Conservation (phyloP, 2,888 invertebrate genomes). For the Pristionchus entomophagus region DNA sequence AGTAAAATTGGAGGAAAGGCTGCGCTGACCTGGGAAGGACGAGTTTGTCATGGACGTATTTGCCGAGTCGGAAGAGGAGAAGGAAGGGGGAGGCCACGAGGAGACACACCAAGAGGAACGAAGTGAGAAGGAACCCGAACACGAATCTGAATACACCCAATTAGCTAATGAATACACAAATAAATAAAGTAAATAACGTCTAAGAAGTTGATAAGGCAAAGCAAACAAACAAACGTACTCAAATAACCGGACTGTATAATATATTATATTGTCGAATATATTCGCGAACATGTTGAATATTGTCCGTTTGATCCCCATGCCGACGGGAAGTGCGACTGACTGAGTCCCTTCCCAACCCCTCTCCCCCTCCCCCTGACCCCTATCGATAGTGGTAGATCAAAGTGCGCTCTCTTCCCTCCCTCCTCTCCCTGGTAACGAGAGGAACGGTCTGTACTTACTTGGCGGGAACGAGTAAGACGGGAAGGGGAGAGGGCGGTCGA, state of each 20-base stretch:
- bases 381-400: background rate
- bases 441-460: no score
- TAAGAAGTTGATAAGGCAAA: no score
- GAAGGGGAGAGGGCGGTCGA: constrained; percentile 1
- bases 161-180: background rate
- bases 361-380: background rate
- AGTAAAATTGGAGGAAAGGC: no score
- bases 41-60: constrained; percentile 2
- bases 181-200: background rate
- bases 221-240: background rate
- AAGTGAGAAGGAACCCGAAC: background rate
- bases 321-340: background rate
- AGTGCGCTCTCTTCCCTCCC: background rate
- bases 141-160: constrained; percentile 5
- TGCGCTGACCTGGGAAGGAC: constrained; percentile 27
- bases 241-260: background rate
- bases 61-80: background rate
- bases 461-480: background rate
- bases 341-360: background rate
- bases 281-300: no score
- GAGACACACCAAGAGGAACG: background rate
- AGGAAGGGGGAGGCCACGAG: background rate
- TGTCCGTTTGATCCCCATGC: background rate
- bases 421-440: background rate
- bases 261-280: no score